Conservation (phyloP, 2,113 vertebrate species). For the Delphinapterus leucas region DNA sequence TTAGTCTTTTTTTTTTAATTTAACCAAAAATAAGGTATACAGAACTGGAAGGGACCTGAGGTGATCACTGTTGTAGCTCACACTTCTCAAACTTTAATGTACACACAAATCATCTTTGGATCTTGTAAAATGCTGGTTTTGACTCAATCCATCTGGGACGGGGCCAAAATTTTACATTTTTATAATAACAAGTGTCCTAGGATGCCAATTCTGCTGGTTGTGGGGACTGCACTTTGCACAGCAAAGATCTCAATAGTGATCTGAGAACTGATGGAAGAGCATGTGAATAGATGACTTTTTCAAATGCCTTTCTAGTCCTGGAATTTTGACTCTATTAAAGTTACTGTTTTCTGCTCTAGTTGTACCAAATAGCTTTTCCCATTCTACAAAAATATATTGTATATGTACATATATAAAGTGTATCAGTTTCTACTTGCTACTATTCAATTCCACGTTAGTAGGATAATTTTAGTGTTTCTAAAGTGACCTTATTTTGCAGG, state of each 20-base stretch:
- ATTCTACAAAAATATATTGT: neutral
- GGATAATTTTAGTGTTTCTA: neutral
- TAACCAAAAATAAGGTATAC: neutral
- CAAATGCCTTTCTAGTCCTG: neutral
- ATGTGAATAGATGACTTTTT: neutral
- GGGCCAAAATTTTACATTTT: slow-evolving; percentile 13
- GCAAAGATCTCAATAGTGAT: neutral
- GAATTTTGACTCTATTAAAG: neutral
- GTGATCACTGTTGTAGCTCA: neutral
- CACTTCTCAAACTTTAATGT: slow-evolving; percentile 10
- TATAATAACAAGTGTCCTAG: neutral
- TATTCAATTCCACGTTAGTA: neutral
- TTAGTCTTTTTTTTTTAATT: neutral
- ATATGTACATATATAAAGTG: neutral
- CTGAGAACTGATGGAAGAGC: neutral
- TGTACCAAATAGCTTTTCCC: neutral
- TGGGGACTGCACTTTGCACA: neutral
- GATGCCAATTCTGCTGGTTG: neutral
- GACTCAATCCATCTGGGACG: neutral
- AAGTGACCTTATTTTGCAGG: neutral
- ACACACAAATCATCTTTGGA: neutral
- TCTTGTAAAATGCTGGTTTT: slow-evolving; percentile 4
- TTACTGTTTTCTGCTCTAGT: neutral
- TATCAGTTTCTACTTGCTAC: slow-evolving; percentile 1
- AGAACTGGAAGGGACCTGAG: neutral